Base-by-base conservation (phyloP, 2,113 vertebrate genomes). In the Phodopus roborovskii region DNA sequence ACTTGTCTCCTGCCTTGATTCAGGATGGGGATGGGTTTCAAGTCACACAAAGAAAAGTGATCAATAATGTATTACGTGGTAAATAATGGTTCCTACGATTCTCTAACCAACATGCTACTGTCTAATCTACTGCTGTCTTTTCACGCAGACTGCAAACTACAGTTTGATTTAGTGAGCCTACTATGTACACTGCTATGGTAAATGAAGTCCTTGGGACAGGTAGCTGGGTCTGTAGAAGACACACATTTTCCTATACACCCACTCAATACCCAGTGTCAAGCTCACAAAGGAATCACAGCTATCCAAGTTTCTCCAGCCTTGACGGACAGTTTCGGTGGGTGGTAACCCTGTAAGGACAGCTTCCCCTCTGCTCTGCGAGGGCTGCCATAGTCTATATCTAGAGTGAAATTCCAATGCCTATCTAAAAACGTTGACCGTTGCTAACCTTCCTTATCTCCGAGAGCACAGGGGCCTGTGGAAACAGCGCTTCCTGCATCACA, bases 401-500 rank as follows among this genome's bases (percentile, higher is more conserved):
- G 1, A 19, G 36, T 64, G 95, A 97, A 89, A 95, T 78, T 94
- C 68, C 88, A 83, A 3, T 66, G 50, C 0, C 17, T 91, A 79
- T 96, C 95, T 88, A 83, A 75, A 93, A 87, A 73, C 53, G 81
- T 56, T 20, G 39, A 89, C 17, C 86, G 64, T 53, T 53, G 1
- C 66, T 62, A 48, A 81, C 30, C 10, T 53, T 88, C 24, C 60
- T 79, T 88, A 95, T 74, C 96, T 94, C 71, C 96, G 17, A 77
- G 89, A 84, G 96, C 85, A 82, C 95, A 33, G 56, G 53, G 94
- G 48, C 86, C 79, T 93, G 22, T 68, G 89, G 62, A 94, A 92
- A 70, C 36, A 48, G 83, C 24, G 66, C 70, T 94, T 97, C 97
- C 97, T 95, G 90, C 45, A 20, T 85, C 62, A 90, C 5, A 42